These are phyloP conservation scores for Aphaenogaster ashmeadi DNA, from an alignment of 1,140 invertebrate species.

Conservation along the genomic window DNA sequence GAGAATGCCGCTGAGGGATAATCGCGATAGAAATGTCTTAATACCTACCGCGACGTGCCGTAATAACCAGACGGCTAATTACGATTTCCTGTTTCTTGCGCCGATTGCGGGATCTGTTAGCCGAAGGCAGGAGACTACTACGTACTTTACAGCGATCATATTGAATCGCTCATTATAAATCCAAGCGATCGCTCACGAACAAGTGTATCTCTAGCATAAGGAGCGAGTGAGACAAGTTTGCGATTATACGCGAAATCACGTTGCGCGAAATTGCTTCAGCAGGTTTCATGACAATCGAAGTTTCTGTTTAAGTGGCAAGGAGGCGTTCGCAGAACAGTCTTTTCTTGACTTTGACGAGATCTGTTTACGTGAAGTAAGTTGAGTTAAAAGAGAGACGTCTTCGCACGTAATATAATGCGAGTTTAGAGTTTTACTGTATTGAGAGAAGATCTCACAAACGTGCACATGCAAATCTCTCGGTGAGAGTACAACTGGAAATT, in stretches of 20 bases:
- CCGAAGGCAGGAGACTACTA: slow-evolving; percentile 15
- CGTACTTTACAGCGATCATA: slow-evolving; percentile 26
- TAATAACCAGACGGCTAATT: slow-evolving; percentile 66
- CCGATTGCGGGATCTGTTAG: slow-evolving; percentile 37
- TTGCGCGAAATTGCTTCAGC: not conserved
- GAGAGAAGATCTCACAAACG: not conserved
- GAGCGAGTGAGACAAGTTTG: slow-evolving; percentile 4
- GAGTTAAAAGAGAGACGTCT: not conserved
- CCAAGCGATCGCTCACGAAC: not conserved
- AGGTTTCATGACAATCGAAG: not conserved
- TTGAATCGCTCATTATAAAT: slow-evolving; percentile 49
- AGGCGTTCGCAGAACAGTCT: not conserved
- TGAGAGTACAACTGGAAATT: not conserved
- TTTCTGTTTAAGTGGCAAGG: slow-evolving; percentile 4
- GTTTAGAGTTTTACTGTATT: not conserved
- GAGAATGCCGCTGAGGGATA: slow-evolving; percentile 48
- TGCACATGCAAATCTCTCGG: not conserved
- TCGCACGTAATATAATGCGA: not conserved
- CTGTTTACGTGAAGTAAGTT: not conserved
- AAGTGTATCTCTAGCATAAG: not conserved
- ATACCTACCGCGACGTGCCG: slow-evolving; percentile 50
- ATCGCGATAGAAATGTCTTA: slow-evolving; percentile 55
- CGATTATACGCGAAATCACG: slow-evolving; percentile 3
- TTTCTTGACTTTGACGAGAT: not conserved
- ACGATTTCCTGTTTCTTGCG: slow-evolving; percentile 70